Base-by-base conservation (phyloP, 1,140 invertebrate genomes). In the Heterodera carotae region DNA sequence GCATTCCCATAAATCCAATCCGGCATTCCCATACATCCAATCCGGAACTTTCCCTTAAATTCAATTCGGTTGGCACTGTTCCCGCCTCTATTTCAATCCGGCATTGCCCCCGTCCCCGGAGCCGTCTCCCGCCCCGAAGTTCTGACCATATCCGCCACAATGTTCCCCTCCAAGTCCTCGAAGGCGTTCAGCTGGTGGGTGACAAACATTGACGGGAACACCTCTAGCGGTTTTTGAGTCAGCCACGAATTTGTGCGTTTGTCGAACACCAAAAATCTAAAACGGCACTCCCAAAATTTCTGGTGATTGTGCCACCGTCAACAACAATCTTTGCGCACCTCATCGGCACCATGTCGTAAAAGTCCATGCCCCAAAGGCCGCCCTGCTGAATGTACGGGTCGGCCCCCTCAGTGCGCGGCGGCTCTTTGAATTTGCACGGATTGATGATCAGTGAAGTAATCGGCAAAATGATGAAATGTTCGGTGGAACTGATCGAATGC, bases 291-390 rank as follows among this genome's bases (percentile, higher is more conserved):
- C 8, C 8, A 15, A 53, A 53, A 53, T 53, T 18, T 53, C 4
- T 12, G 10, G 12, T 18, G 10, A 18, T 53, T 18, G 4, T 53
- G 48, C 12, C 12, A 22, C 48, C 12, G 22, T 5, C 4, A 43
- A 43, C 15, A 12, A 12, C 0, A 18, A 62, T 15, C 10, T 25
- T 27, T n/a, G 15, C 12, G 36, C 62, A 85, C 84, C 85, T 81
- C 79, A 87, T 85, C 53, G 85, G 85, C 53, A 87, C 85, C 86
- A 87, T 86, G 34, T 87, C 84, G 70, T 86, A 88, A 68, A 86
- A 86, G 72, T 86, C 85, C 85, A 86, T 86, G 76, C 85, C 85
- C 85, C 85, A 86, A 29, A 86, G 80, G 67, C 85, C 85, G 60
- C 85, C 85, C 29, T 80, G 81, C 76, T 86, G 85, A 64, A 86